Evolutionary conservation across 2,888 invertebrate genomes (phyloP).

Genomic region (Meliscaeva auricollis): DNA sequence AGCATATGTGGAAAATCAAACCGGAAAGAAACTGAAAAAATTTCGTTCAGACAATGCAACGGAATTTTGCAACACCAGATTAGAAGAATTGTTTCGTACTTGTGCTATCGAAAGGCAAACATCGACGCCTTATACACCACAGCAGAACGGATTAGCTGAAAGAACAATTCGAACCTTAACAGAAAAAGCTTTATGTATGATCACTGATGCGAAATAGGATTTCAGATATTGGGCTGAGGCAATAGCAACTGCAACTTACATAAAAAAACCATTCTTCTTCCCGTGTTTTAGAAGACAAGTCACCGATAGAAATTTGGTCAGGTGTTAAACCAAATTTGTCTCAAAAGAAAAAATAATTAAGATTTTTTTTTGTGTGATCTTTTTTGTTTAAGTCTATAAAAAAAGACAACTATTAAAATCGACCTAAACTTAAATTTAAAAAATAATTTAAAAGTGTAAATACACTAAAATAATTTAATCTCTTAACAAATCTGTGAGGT

Average conservation of each 20-base stretch:
- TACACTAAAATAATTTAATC: too few species aligned
- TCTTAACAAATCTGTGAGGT: too few species aligned
- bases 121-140: slow-evolving; percentile 32
- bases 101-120: slow-evolving; percentile 65
- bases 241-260: slow-evolving; percentile 30
- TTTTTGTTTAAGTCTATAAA: too few species aligned
- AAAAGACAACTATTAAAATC: too few species aligned
- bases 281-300: slow-evolving; percentile 63
- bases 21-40: slow-evolving; percentile 21
- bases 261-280: slow-evolving; percentile 26
- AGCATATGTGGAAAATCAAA: slow-evolving; percentile 77
- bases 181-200: slow-evolving; percentile 77
- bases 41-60: too few species aligned
- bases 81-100: slow-evolving; percentile 72
- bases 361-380: too few species aligned
- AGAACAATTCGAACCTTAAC: slow-evolving; percentile 76
- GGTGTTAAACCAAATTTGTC: slow-evolving; percentile 13
- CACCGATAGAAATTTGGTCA: slow-evolving; percentile 65
- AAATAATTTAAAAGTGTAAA: too few species aligned
- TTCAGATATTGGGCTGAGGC: slow-evolving; percentile 78
- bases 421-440: too few species aligned
- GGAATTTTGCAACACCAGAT: too few species aligned
- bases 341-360: too few species aligned
- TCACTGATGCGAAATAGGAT: slow-evolving; percentile 74
- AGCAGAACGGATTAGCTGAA: slow-evolving; percentile 76